Conservation (phyloP, 1,140 invertebrate genomes). For the Drosophila littoralis region DNA sequence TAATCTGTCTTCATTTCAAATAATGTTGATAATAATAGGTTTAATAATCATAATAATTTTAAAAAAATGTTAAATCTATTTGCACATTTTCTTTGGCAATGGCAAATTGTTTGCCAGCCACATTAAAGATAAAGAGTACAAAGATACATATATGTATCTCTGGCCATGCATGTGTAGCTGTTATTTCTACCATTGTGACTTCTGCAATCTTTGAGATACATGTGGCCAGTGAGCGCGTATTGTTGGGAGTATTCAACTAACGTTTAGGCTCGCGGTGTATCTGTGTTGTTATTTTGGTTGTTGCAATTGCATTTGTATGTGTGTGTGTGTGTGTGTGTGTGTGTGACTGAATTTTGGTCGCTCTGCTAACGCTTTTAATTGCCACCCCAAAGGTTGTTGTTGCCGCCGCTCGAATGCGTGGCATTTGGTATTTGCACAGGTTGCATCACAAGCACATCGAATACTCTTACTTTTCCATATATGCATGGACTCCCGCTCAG, state of each 20-base stretch:
- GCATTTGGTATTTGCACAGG: not conserved
- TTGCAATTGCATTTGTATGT: not conserved
- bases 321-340: not conserved
- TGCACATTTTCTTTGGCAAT: constrained; percentile 15
- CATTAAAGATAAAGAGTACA: constrained; percentile 5
- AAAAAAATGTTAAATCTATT: too few species aligned
- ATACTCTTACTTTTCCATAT: constrained; percentile 2
- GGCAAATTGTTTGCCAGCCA: constrained; percentile 21
- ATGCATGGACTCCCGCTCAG: not conserved
- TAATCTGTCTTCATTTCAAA: too few species aligned
- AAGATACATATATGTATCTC: not conserved
- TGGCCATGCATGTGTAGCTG: not conserved
- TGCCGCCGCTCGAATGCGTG: constrained; percentile 15
- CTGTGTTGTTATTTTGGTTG: not conserved
- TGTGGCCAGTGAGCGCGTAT: constrained; percentile 1
- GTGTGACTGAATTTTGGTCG: constrained; percentile 23
- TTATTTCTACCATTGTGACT: constrained; percentile 4
- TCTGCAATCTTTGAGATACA: constrained; percentile 21
- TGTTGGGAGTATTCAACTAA: not conserved
- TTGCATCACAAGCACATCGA: constrained; percentile 15
- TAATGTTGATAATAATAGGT: too few species aligned
- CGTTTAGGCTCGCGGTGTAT: not conserved
- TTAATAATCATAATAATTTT: too few species aligned
- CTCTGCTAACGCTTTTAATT: constrained; percentile 64
- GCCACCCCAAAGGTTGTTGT: constrained; percentile 12